Percentiles rank a stretch among this genome's conserved stretches.
phyloP scores from a whole-genome alignment of 2,888 invertebrate species.

The Athrips mouffetella region DNA sequence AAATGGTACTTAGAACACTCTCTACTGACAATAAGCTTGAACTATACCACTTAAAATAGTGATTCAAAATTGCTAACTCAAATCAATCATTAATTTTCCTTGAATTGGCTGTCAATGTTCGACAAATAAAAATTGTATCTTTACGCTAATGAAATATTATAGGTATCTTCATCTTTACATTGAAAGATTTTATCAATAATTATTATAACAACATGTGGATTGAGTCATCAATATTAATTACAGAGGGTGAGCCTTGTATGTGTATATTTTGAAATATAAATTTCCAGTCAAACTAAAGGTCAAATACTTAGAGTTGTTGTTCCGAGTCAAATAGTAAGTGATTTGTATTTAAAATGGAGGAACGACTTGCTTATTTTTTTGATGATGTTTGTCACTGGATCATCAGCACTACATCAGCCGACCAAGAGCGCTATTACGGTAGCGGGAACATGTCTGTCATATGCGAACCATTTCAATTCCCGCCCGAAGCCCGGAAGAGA shows the following conservation, averaged over 20 bases:
- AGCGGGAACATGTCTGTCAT: too few relatives aligned
- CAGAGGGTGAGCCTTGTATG: conserved; percentile 33
- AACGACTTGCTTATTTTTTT: too few relatives aligned
- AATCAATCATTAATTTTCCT: conserved; percentile 48
- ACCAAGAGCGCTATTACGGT: too few relatives aligned
- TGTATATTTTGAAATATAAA: background rate
- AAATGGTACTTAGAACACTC: too few relatives aligned
- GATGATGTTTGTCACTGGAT: too few relatives aligned
- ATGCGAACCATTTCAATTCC: too few relatives aligned
- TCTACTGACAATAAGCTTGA: too few relatives aligned
- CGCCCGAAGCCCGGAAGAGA: too few relatives aligned
- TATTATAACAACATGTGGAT: conserved; percentile 40
- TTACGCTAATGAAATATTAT: conserved; percentile 48
- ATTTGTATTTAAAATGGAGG: too few relatives aligned
- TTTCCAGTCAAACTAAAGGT: background rate
- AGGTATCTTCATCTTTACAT: conserved; percentile 47
- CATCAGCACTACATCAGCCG: too few relatives aligned
- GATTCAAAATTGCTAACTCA: conserved; percentile 28
- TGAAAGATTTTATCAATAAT: conserved; percentile 46
- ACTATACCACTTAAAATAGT: background rate
- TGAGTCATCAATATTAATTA: conserved; percentile 65
- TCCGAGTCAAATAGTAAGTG: too few relatives aligned
- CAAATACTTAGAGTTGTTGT: background rate
- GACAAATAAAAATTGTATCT: conserved; percentile 55
- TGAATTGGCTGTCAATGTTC: conserved; percentile 56